These are phyloP conservation scores for Leucania comma DNA, from an alignment of 2,888 invertebrate genomes.

Conservation along the genomic window DNA sequence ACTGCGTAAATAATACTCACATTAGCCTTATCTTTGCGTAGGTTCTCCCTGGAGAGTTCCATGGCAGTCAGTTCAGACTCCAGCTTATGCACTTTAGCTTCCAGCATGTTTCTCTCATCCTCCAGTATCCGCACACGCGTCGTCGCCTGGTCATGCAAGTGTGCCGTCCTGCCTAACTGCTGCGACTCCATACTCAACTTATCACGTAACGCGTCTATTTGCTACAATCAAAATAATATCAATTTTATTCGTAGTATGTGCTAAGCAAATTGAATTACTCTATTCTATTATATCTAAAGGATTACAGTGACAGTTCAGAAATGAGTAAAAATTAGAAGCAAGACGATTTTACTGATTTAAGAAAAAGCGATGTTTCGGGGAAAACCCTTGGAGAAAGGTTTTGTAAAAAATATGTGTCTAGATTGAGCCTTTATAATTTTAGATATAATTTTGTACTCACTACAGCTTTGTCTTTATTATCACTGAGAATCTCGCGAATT, in stretches of 20 bases:
- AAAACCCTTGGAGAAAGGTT: not conserved
- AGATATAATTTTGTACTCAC: constrained; percentile 84
- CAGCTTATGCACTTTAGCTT: constrained; percentile 94
- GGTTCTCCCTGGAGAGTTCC: constrained; percentile 93
- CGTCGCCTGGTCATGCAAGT: constrained; percentile 92
- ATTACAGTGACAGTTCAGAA: too few relatives aligned
- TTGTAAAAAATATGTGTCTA: not conserved
- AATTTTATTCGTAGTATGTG: not conserved
- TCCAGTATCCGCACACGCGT: constrained; percentile 93
- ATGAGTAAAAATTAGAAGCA: not conserved
- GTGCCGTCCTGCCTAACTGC: constrained; percentile 93
- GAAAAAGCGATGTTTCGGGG: not conserved
- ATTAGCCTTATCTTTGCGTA: constrained; percentile 94
- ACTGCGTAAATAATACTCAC: constrained; percentile 84
- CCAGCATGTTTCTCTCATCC: constrained; percentile 94
- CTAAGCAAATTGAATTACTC: not conserved
- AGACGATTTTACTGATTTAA: not conserved
- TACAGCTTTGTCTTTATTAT: constrained; percentile 94
- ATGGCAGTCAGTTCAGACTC: constrained; percentile 95
- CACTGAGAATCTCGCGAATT: constrained; percentile 94
- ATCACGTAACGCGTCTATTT: constrained; percentile 94
- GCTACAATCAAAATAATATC: constrained; percentile 85
- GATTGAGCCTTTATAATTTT: not conserved
- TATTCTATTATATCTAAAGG: not conserved
- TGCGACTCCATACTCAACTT: constrained; percentile 94